These are phyloP conservation scores for Elymnias hypermnestra DNA, from an alignment of 1,140 invertebrate species.

Conservation along the genomic window DNA sequence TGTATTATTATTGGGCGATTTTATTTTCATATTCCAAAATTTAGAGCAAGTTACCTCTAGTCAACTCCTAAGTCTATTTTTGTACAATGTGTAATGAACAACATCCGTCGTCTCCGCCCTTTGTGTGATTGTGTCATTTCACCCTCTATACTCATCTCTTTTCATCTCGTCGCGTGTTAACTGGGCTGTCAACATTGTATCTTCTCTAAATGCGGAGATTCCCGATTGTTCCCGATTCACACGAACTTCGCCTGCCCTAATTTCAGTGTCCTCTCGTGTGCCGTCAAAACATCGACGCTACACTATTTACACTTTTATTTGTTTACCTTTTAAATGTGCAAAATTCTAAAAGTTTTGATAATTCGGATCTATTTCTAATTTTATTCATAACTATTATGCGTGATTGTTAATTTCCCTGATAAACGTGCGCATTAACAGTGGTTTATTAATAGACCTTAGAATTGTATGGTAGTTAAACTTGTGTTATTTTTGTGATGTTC, in stretches of 20 bases:
- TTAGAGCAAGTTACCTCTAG: neutral
- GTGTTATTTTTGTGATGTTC: slow-evolving; percentile 26
- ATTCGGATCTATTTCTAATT: neutral
- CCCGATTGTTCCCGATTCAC: slow-evolving; percentile 40
- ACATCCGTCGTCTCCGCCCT: slow-evolving; percentile 52
- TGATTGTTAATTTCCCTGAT: too few species aligned
- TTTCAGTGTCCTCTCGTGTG: slow-evolving; percentile 25
- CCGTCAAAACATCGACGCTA: slow-evolving; percentile 30
- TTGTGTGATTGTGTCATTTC: slow-evolving; percentile 24
- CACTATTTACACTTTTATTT: slow-evolving; percentile 28
- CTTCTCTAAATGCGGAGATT: slow-evolving; percentile 17
- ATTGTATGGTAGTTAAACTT: slow-evolving; percentile 29
- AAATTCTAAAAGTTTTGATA: neutral
- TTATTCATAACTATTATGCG: neutral
- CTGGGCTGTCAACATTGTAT: slow-evolving; percentile 17
- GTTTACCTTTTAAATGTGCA: slow-evolving; percentile 23
- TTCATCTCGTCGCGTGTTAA: slow-evolving; percentile 18
- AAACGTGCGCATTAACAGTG: neutral
- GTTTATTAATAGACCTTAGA: slow-evolving; percentile 22
- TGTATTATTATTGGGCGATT: too few species aligned
- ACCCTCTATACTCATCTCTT: slow-evolving; percentile 30
- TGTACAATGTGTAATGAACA: slow-evolving; percentile 43
- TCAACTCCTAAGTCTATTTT: slow-evolving; percentile 45
- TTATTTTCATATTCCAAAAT: neutral
- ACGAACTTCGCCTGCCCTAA: slow-evolving; percentile 39